Evolutionary conservation across 2,797 vertebrate species (phyloP), one percentile per base, ranked within the genome.

Genomic region (Thalassophryne amazonica): DNA sequence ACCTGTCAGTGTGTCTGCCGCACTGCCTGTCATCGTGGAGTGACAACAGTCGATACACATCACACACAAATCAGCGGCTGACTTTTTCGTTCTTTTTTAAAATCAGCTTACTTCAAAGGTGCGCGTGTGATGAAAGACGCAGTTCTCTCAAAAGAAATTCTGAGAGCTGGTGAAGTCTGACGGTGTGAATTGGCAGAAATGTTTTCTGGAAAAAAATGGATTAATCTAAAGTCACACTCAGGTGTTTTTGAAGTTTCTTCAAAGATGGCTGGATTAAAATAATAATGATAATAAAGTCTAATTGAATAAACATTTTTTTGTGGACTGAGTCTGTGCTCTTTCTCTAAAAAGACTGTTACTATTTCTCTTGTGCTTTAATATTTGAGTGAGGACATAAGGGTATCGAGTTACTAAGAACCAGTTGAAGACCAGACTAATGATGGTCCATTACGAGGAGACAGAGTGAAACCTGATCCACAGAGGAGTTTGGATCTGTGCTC

Each of bases 341-440:
- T 31, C 56, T 27, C 31, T 60, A 39, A 49, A 53, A 56, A 10
- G 19, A 4, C 29, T 14, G 5, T 46, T 24, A 38, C 35, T 42
- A 14, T 53, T 53, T 25, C 48, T 35, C 25, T 58, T 22, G 33
- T 12, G 30, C 34, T 60, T 11, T 43, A 33, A 39, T 47, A 45
- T 60, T 48, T 23, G 9, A 46, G 23, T 49, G 11, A 31, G 30
- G 52, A 54, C 56, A 62, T 78, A 76, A 62, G 78, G 75, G 51
- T 60, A 66, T 80, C 48, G 37, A 49, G 39, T 72, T 50, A 55
- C 71, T 7, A 20, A 41, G 46, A 38, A 23, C 34, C 43, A 51
- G 60, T 63, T 62, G 66, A 54, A 35, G 36, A 57, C 33, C 34
- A 41, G 47, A 41, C 31, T 54, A 47, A 57, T 69, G 48, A 53